Evolutionary conservation across 2,113 vertebrate genomes (phyloP), one percentile per base, ranked within the genome.

Genomic region (Anhinga rufa): DNA sequence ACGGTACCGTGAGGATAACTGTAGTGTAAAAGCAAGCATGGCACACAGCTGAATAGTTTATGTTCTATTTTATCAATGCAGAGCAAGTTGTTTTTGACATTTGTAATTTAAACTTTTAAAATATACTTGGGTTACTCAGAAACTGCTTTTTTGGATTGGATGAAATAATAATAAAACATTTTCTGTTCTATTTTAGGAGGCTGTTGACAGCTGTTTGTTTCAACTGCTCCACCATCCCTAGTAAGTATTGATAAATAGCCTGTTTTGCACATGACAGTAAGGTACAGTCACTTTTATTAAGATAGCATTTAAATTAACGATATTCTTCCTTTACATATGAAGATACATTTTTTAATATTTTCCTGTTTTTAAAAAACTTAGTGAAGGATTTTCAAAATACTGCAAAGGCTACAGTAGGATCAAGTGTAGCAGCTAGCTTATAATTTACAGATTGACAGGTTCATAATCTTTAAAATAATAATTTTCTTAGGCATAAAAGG

Each of bases 381-480:
- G 8, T 74, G 36, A 48, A 72, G 11, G 58, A 82, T 82, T 95
- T 81, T 65, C 75, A 92, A 89, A 86, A 75, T 96, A 46, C 70
- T 88, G 68, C 72, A 65, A 95, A 85, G 58, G 13, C 49, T 87
- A 62, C 34, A 70, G 71, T 55, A 75, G 49, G 78, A 95, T 95
- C 65, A 95, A 90, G 44, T 85, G 8, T 54, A 95, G 89, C 58
- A 70, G 65, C 66, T 90, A 66, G 18, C 58, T 95, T 91, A 90
- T 97, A 95, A 94, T 6, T 97, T 97, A 91, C 15, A 78, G 85
- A 80, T 49, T 92, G 95, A 86, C 74, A 90, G 91, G 72, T 91
- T 96, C 74, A 94, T 95, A 79, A 93, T 88, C 57, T 90, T 96
- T 97, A 94, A 93, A 95, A 93, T 94, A 74, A 96, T 69, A 90